phyloP scores from a whole-genome alignment of 2,113 vertebrate genomes.

The Haplochromis burtoni region DNA sequence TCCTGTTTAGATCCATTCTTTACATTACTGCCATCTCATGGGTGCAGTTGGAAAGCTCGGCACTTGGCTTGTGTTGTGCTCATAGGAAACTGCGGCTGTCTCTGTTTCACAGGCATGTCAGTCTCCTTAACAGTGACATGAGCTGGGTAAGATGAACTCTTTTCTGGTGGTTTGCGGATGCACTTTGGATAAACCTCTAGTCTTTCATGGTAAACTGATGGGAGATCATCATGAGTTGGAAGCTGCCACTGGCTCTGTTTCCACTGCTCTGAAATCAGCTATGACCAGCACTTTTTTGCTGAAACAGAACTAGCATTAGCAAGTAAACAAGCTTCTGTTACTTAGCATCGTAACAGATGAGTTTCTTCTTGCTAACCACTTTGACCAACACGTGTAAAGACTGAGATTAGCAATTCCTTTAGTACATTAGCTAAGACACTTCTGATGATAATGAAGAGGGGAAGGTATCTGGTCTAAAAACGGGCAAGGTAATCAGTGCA shows the following conservation, averaged over 20 bases:
- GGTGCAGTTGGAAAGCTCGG: accelerated
- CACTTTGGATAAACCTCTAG: not conserved
- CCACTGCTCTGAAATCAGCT: not conserved
- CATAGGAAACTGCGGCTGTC: not conserved
- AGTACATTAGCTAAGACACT: not conserved
- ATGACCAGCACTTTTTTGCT: not conserved
- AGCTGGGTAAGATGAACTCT: not conserved
- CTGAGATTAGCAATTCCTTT: not conserved
- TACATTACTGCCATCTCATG: not conserved
- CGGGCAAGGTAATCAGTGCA: not conserved
- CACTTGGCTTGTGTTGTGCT: not conserved
- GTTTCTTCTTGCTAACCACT: not conserved
- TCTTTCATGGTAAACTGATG: not conserved
- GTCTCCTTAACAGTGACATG: not conserved
- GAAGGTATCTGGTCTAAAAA: not conserved
- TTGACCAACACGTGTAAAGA: not conserved
- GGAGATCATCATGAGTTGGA: not conserved
- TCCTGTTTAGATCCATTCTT: not conserved
- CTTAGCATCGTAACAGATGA: not conserved
- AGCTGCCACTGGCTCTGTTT: not conserved
- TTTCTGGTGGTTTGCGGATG: not conserved
- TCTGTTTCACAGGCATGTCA: not conserved
- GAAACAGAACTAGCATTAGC: not conserved
- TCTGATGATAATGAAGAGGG: not conserved
- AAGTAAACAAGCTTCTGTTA: not conserved